Conservation (phyloP, 2,797 vertebrate species). For the Phrynocephalus guinanensis region DNA sequence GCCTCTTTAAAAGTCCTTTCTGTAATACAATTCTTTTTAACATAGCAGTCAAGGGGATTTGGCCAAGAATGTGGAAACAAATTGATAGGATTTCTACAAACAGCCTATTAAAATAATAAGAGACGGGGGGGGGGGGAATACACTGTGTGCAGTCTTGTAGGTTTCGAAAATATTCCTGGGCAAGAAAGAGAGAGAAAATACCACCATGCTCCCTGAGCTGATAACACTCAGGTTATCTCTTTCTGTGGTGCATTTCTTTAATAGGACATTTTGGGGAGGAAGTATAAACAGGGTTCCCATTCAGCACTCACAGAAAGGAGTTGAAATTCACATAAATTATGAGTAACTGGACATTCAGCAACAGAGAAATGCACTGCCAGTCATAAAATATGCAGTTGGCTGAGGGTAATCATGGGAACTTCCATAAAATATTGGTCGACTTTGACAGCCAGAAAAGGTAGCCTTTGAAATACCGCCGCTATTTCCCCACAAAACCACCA, state of each 20-base stretch:
- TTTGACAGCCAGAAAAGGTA: slow-evolving; percentile 40
- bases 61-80: slow-evolving; percentile 15
- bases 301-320: slow-evolving; percentile 37
- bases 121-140: neutral
- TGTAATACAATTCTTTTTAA: too few species aligned
- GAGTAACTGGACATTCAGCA: slow-evolving; percentile 49
- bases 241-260: slow-evolving; percentile 18
- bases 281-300: slow-evolving; percentile 60
- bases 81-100: neutral
- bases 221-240: slow-evolving; percentile 52
- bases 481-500: slow-evolving; percentile 12
- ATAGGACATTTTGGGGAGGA: slow-evolving; percentile 53
- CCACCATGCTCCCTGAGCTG: slow-evolving; percentile 30
- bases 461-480: neutral
- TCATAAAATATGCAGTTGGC: slow-evolving; percentile 48
- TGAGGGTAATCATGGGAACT: neutral
- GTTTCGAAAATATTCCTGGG: slow-evolving; percentile 9
- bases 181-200: slow-evolving; percentile 11
- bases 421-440: slow-evolving; percentile 17
- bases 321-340: slow-evolving; percentile 31
- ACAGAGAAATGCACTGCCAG: slow-evolving; percentile 37
- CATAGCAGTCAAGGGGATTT: neutral
- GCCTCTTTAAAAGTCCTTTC: too few species aligned
- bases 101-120: neutral
- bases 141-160: neutral